These are phyloP conservation scores for Hyposoter didymator DNA, from an alignment of 2,888 invertebrate species.

Conservation along the genomic window DNA sequence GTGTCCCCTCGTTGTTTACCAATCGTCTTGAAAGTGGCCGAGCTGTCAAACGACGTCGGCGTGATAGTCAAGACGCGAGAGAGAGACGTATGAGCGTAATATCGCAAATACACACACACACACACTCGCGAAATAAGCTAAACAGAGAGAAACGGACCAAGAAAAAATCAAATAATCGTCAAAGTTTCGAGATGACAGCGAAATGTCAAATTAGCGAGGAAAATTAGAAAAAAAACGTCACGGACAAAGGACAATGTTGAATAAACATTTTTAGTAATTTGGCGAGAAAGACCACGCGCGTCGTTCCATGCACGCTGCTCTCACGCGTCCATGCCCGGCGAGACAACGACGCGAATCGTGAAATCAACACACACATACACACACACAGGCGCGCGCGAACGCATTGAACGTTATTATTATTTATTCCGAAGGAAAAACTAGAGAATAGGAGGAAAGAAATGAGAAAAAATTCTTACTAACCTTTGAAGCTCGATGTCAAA, in stretches of 20 bases:
- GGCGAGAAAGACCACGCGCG: conserved; percentile 56
- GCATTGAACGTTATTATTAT: not conserved
- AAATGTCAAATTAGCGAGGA: conserved; percentile 6
- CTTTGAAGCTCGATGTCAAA: conserved; percentile 27
- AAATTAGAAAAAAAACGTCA: not conserved
- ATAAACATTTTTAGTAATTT: conserved; percentile 25
- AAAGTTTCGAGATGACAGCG: not conserved
- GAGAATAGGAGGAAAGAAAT: not conserved
- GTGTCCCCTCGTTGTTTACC: conserved; percentile 71
- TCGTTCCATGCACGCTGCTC: conserved; percentile 67
- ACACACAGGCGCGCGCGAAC: not conserved
- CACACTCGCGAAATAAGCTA: not conserved
- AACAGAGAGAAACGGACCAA: not conserved
- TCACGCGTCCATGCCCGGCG: conserved; percentile 71
- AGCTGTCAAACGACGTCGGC: conserved; percentile 72
- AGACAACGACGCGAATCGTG: conserved; percentile 52
- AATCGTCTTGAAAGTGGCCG: conserved; percentile 61
- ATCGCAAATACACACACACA: not conserved
- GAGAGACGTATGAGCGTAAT: conserved; percentile 13
- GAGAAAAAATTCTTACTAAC: conserved; percentile 1
- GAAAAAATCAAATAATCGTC: not conserved
- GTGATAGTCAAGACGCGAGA: conserved; percentile 42
- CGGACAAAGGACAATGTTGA: not conserved
- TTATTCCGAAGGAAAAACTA: not conserved
- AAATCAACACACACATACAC: conserved; percentile 4